Conservation (phyloP, 2,113 vertebrate genomes). For the Lamprologus speciosus region DNA sequence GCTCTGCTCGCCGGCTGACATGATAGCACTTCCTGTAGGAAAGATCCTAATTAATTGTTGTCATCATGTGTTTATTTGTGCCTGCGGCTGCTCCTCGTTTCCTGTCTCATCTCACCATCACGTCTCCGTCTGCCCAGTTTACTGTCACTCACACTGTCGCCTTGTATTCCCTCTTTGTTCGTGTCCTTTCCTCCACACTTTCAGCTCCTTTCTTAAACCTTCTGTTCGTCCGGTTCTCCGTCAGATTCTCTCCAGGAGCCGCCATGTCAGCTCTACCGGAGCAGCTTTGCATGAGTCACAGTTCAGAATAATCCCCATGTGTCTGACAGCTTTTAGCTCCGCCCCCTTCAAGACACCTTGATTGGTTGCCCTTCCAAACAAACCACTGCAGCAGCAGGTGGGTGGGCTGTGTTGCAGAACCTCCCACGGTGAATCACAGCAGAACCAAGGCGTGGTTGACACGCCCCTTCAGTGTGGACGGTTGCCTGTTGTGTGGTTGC, state of each 20-base stretch:
- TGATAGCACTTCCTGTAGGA: slow-evolving; percentile 26
- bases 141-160: not conserved
- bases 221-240: not conserved
- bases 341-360: not conserved
- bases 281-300: not conserved
- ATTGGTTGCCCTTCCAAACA: not conserved
- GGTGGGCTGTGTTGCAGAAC: not conserved
- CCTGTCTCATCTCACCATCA: not conserved
- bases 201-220: not conserved
- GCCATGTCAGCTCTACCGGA: not conserved
- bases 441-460: not conserved
- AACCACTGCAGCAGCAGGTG: not conserved
- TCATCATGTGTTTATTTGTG: slow-evolving; percentile 22
- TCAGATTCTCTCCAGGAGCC: not conserved
- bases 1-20: slow-evolving; percentile 10
- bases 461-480: fast-evolving
- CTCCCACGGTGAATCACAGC: not conserved
- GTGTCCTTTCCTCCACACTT: not conserved
- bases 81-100: slow-evolving; percentile 10
- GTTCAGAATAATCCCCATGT: not conserved
- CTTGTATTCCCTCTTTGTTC: not conserved
- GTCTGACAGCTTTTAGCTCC: not conserved
- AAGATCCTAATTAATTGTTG: slow-evolving; percentile 29
- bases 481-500: not conserved
- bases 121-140: not conserved